Conservation (phyloP, 2,888 invertebrate species). For the Silvanus unidentatus region DNA sequence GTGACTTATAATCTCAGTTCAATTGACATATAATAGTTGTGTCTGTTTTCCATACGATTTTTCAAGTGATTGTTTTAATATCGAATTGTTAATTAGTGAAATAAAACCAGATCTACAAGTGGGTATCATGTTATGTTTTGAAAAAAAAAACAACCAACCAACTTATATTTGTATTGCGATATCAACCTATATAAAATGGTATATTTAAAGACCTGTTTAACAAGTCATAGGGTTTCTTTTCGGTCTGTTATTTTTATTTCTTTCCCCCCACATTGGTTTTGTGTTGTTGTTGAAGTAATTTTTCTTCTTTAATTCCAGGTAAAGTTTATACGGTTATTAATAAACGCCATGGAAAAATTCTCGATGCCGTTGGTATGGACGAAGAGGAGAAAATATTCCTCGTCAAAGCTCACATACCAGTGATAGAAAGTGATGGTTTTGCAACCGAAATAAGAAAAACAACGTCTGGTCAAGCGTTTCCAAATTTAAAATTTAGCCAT, state of each 20-base stretch:
- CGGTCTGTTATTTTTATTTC: background rate
- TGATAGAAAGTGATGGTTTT: conserved; percentile 94
- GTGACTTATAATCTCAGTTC: no score
- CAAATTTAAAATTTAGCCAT: conserved; percentile 85
- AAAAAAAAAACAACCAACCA: no score
- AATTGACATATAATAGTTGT: no score
- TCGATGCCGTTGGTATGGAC: conserved; percentile 79
- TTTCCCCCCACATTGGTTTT: no score
- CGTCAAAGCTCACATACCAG: conserved; percentile 85
- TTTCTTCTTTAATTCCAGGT: conserved; percentile 47
- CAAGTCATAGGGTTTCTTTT: conserved; percentile 10
- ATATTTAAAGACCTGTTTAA: conserved; percentile 9
- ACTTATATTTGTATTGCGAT: no score
- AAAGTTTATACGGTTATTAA: conserved; percentile 87
- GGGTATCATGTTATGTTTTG: no score
- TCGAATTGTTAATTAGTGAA: no score
- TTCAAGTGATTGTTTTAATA: no score
- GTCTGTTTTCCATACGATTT: no score
- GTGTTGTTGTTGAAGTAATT: no score
- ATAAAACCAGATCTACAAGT: no score
- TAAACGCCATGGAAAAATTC: conserved; percentile 78
- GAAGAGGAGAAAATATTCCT: conserved; percentile 88
- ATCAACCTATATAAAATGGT: no score
- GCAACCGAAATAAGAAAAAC: conserved; percentile 90
- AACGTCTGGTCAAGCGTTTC: conserved; percentile 93